Percentiles rank a stretch among this genome's conserved stretches.
These are phyloP conservation scores for Papilio gigon DNA, from an alignment of 2,888 invertebrate species.

Conservation along the genomic window DNA sequence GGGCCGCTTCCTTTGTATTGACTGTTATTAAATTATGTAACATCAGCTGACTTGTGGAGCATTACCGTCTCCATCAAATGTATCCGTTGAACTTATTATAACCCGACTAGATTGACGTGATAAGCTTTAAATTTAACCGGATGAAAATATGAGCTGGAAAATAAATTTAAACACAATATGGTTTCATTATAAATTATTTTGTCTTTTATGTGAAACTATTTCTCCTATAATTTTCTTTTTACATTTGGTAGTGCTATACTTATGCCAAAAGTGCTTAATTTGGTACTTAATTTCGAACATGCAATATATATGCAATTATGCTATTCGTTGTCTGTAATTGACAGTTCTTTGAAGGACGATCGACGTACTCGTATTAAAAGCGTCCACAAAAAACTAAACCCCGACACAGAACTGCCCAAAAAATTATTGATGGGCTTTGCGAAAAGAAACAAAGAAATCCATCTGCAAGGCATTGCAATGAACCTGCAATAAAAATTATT, in stretches of 20 bases:
- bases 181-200: neutral
- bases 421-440: constrained; percentile 77
- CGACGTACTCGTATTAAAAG: constrained; percentile 55
- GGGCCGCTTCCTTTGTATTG: constrained; percentile 73
- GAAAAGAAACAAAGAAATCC: constrained; percentile 64
- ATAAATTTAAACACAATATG: neutral
- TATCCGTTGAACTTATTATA: constrained; percentile 42
- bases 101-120: constrained; percentile 17
- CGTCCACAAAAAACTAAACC: constrained; percentile 63
- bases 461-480: constrained; percentile 70
- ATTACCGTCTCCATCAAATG: constrained; percentile 45
- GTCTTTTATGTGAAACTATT: neutral
- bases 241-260: neutral
- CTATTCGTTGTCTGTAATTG: neutral
- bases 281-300: neutral
- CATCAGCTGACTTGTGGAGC: constrained; percentile 56
- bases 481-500: constrained; percentile 80
- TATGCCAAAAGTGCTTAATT: neutral
- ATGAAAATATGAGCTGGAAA: neutral
- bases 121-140: constrained; percentile 14
- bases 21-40: constrained; percentile 72
- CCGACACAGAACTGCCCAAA: constrained; percentile 76
- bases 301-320: neutral
- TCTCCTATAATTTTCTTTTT: neutral
- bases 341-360: constrained; percentile 64